Percentiles rank a stretch among this genome's conserved stretches.
Conservation (phyloP, 2,888 invertebrate genomes). For the Oscheius myriophilus region DNA sequence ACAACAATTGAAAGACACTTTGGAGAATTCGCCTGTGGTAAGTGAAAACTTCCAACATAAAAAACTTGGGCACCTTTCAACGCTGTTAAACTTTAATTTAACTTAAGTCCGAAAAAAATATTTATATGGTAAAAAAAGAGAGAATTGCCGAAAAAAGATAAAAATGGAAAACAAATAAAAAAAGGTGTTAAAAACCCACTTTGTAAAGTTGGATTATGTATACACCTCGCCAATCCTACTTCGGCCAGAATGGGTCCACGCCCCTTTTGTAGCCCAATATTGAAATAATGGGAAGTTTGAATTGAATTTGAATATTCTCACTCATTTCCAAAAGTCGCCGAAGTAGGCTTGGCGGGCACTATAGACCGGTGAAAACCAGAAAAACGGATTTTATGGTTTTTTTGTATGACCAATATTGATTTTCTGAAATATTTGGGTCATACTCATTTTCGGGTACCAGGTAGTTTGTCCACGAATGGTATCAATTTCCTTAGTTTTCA, state of each 20-base stretch:
- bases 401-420: too few relatives aligned
- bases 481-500: too few relatives aligned
- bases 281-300: neutral
- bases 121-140: too few relatives aligned
- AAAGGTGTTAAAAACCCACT: neutral
- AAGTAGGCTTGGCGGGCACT: too few relatives aligned
- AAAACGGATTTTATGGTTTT: too few relatives aligned
- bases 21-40: conserved; percentile 19
- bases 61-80: neutral
- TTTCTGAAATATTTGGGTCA: too few relatives aligned
- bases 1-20: conserved; percentile 19
- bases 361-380: too few relatives aligned
- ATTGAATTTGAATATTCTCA: neutral
- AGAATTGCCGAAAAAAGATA: neutral
- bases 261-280: neutral
- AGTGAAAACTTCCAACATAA: neutral
- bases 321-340: too few relatives aligned
- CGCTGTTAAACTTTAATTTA: neutral
- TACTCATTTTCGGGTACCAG: too few relatives aligned
- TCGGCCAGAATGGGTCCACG: neutral
- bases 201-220: conserved; percentile 1
- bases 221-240: neutral
- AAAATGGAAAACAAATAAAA: neutral
- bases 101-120: too few relatives aligned
- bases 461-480: too few relatives aligned